A percentile compares a stretch with the other conserved stretches of the same genome.
Conservation (phyloP, 2,888 invertebrate genomes). For the Lasioglossum villosulum region DNA sequence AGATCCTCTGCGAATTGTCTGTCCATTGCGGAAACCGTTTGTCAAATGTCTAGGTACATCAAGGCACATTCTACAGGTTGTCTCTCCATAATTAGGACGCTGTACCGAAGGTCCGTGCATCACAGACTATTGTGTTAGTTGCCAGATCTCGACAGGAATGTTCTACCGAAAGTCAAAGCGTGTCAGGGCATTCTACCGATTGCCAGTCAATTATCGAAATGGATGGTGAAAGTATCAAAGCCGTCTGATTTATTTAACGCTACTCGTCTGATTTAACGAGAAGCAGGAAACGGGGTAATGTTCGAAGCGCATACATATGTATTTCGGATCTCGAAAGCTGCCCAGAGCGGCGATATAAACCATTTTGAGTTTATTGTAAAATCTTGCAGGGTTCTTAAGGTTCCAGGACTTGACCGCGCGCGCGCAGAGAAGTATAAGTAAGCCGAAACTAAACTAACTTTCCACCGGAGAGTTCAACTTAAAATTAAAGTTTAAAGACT, state of each 20-base stretch:
- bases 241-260: not conserved
- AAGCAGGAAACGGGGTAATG: not conserved
- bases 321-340: conserved; percentile 19
- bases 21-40: not conserved
- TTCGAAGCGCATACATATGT: conserved; percentile 16
- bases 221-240: not conserved
- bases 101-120: not conserved
- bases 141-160: not conserved
- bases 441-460: conserved; percentile 71
- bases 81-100: not conserved
- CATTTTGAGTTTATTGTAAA: conserved; percentile 70
- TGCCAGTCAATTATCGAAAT: not conserved
- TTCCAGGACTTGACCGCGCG: conserved; percentile 66
- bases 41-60: not conserved
- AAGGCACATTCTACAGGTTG: not conserved
- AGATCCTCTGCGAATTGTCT: no score
- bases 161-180: not conserved
- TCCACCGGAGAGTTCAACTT: conserved; percentile 69
- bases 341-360: conserved; percentile 55
- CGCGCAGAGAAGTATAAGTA: conserved; percentile 66
- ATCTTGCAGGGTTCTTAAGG: conserved; percentile 70
- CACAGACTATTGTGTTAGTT: not conserved
- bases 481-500: conserved; percentile 78
- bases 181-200: not conserved
- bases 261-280: not conserved